Conservation (phyloP, 2,797 vertebrate species). For the Pteronotus mesoamericanus region DNA sequence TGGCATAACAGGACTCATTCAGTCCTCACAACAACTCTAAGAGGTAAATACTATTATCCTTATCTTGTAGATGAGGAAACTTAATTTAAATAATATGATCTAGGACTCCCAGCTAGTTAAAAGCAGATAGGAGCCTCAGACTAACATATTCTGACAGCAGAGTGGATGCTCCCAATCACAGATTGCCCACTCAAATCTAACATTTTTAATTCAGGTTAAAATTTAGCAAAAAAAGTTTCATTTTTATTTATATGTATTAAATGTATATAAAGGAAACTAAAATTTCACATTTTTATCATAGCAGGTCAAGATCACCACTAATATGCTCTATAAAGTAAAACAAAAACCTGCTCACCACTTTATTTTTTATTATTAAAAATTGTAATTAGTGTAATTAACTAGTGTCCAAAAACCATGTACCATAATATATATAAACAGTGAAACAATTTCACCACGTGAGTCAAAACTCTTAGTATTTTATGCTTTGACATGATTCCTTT, state of each 20-base stretch:
- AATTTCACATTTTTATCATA: background rate
- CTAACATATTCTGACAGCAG: background rate
- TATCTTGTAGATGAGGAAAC: slow-evolving; percentile 33
- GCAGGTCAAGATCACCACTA: background rate
- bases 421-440: background rate
- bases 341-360: background rate
- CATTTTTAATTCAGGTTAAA: slow-evolving; percentile 48
- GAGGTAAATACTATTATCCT: background rate
- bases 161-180: background rate
- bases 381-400: background rate
- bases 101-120: background rate
- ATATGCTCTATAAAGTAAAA: background rate
- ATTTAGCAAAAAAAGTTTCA: slow-evolving; percentile 14
- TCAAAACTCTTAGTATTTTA: slow-evolving; percentile 31
- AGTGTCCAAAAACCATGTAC: background rate
- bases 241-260: background rate
- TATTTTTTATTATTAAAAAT: slow-evolving; percentile 16
- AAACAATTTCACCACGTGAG: background rate
- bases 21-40: background rate
- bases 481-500: slow-evolving; percentile 24
- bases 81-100: slow-evolving; percentile 20
- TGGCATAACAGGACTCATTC: slow-evolving; percentile 24
- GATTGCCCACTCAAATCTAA: background rate
- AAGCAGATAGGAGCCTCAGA: background rate
- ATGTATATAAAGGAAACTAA: background rate